Base-by-base conservation (phyloP, 2,797 vertebrate genomes). In the Myioborus melanocephalus region DNA sequence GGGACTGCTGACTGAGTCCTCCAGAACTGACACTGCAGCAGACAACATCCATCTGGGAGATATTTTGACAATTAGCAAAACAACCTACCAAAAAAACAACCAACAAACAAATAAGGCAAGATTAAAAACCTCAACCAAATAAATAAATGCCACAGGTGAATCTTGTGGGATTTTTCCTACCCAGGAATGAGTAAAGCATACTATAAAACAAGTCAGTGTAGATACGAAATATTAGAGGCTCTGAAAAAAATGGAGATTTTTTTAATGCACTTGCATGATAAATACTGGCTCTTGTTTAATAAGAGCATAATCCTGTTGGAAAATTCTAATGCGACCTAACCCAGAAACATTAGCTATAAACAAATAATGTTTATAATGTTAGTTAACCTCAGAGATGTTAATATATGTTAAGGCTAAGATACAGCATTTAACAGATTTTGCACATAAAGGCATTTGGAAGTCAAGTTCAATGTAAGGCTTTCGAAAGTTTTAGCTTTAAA, bases 351-450 rank as follows among this genome's bases (percentile, higher is more conserved):
- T 47, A 59, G 37, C 83, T 94, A 79, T 96, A 95, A 94, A 93
- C 75, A 88, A 94, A 96, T 24, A 88, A 41, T 26, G 57, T 55
- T 94, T 92, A 88, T 24, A 91, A 73, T 57, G 43, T 72, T 79
- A 90, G n/a, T 79, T 85, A 96, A 94, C 84, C 87, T 91, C 90
- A 90, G 39, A 87, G 95, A 72, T 94, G 28, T 50, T 86, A 87
- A n/a, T 32, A 50, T 35, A 75, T 85, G 88, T 87, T 89, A 72
- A 72, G 39, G 44, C n/a, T 52, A 77, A 85, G 30, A 55, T 19
- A 69, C 0, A 63, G 46, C 24, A 91, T 13, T 53, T 49, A 83
- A 55, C 23, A 96, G 71, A 72, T 65, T 24, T 57, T 84, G 68
- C 90, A 75, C 69, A 50, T 60, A 94, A 90, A 72, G 50, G 53